Evolutionary conservation across 2,113 vertebrate genomes (phyloP), one percentile per base, ranked within the genome.

Genomic region (Corydoras sp.): DNA sequence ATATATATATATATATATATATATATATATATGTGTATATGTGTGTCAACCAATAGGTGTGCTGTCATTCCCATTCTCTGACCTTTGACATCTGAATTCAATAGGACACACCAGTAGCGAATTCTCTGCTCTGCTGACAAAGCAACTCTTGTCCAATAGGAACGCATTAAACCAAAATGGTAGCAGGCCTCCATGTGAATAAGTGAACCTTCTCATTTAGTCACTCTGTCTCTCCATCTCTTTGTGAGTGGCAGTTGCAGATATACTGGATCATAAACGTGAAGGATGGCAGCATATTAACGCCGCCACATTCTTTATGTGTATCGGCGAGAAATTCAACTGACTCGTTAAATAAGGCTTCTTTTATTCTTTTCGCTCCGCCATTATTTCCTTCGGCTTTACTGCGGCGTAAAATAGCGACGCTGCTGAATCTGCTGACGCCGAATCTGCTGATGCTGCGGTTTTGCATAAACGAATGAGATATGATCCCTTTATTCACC

Each of bases 321-420:
- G 73, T 74, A 74, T 60, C 55, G 55, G 31, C 54, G 60, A 49
- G 59, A 61, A 71, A 74, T 76, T 73, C 78, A 80, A 76, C 63
- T 62, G 64, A 14, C 58, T 78, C 55, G 55, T 78, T 80, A 74
- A 74, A 75, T 5, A n/a, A 30, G 50, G 13, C 12, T 66, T 62
- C 67, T 69, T 64, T 69, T 13, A 51, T 67, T 70, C 71, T 10
- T 10, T 62, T 29, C 32, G 8, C 51, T 55, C 65, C 31, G 6
- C 30, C 49, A 61, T 74, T 73, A 69, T 72, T 73, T 69, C 69
- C 74, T 75, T 30, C 48, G 55, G 65, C 65, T 62, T 81, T 81
- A 78, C 73, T 65, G 72, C 59, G 14, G 15, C 67, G 79, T 81
- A 79, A 81, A 81, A 77, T 59, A 75, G 70, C 72, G 66, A 62